Evolutionary conservation across 2,113 vertebrate genomes (phyloP), one percentile per base, ranked within the genome.

Genomic region (Stegastes partitus): DNA sequence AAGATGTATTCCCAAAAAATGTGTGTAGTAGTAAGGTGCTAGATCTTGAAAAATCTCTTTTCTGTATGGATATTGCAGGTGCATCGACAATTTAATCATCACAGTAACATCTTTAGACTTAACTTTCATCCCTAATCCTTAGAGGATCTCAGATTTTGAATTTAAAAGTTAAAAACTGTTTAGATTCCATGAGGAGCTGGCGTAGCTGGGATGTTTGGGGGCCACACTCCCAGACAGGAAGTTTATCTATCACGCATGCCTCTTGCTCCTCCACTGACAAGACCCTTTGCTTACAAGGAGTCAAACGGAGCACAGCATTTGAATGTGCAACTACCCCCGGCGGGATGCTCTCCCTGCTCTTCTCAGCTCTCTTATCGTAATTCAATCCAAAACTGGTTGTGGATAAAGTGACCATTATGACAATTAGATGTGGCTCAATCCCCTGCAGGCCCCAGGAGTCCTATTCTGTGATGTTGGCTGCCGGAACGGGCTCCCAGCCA

Each of bases 331-430:
- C 85, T 89, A 81, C 81, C 84, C 87, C 87, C 78, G 63, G 61
- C 75, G 87, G 87, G 75, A 88, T 71, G 69, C 77, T 74, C 76
- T 79, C 61, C 51, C 76, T 47, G 47, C 80, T 77, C 75, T 79
- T 81, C 84, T 81, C 87, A 69, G 82, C 84, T 77, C 53, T 66
- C 92, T 92, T 92, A 92, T 95, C 92, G 69, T 90, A 84, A 80
- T 90, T 88, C 79, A 90, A 81, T 83, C 87, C 90, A 71, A n/a
- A 93, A 90, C 91, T 91, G 84, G 86, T 92, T 93, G 84, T 85
- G 85, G 90, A 93, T 93, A 93, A 94, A 94, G 90, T 72, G 82
- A 90, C 92, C 89, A 91, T 94, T 92, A 92, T 92, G 93, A 89
- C 90, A 92, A 90, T 95, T 93, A 91, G 87, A 90, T 81, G 87